These are phyloP conservation scores for Enteromius paludinosus DNA, from an alignment of 2,797 vertebrate species.

Conservation along the genomic window DNA sequence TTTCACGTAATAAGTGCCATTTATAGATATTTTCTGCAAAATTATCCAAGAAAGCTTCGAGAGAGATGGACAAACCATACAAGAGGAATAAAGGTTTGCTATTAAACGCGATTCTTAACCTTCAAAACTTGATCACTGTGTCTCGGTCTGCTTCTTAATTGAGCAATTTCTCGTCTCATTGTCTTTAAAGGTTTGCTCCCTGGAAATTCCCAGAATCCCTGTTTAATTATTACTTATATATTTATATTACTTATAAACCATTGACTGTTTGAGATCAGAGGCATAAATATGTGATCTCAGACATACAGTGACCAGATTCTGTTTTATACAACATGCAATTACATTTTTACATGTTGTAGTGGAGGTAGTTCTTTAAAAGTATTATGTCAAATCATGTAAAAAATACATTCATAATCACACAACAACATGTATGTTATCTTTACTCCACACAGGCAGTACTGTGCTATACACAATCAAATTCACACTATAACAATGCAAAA, in stretches of 20 bases:
- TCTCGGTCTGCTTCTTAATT: not conserved
- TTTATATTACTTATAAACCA: not conserved
- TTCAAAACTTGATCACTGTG: not conserved
- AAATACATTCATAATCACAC: not conserved
- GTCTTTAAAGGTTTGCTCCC: not conserved
- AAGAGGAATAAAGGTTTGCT: not conserved
- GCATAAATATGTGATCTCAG: not conserved
- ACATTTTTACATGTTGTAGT: not conserved
- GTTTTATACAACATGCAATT: not conserved
- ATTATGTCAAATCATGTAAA: not conserved
- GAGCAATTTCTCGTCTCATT: not conserved
- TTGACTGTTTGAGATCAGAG: not conserved
- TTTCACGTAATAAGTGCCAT: not conserved
- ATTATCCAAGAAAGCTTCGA: not conserved
- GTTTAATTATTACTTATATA: not conserved
- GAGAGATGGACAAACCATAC: not conserved
- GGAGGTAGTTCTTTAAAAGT: not conserved
- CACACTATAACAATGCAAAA: not conserved
- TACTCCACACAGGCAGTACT: not conserved
- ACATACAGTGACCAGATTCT: not conserved
- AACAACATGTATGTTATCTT: not conserved
- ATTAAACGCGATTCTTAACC: not conserved
- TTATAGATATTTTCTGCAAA: not conserved
- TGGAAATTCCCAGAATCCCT: too few relatives aligned
- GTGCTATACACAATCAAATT: not conserved